These are phyloP conservation scores for Botia almorhae DNA, from an alignment of 2,797 vertebrate genomes.

Conservation along the genomic window DNA sequence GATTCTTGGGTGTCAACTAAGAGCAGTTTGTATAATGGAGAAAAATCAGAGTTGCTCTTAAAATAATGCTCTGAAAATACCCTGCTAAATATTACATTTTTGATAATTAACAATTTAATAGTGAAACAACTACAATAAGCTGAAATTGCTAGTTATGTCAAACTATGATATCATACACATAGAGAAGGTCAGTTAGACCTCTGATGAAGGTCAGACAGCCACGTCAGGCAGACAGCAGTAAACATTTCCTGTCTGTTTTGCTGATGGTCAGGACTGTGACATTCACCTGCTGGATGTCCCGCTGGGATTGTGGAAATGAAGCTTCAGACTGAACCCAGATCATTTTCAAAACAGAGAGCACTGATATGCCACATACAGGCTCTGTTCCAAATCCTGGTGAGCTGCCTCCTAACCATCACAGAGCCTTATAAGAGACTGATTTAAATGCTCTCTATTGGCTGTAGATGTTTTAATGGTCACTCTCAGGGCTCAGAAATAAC, in stretches of 20 bases:
- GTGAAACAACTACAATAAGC: no score
- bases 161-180: no score
- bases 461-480: background rate
- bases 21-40: no score
- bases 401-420: background rate
- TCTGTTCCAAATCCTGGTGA: background rate
- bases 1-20: background rate
- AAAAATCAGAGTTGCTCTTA: no score
- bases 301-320: background rate
- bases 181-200: no score
- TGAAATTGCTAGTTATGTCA: no score
- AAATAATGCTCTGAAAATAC: no score
- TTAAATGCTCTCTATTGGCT: background rate
- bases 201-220: no score
- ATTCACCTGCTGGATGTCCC: background rate
- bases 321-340: background rate
- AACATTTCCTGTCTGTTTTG: background rate
- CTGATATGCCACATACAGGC: background rate
- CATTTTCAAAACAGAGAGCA: background rate
- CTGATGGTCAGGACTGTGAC: background rate
- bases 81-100: no score
- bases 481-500: background rate
- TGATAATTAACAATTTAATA: no score
- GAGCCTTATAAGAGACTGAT: conserved; percentile 1
- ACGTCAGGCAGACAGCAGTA: background rate